Percentiles rank a stretch among this genome's conserved stretches.
These are phyloP conservation scores for Omphaloscelis lunosa DNA, from an alignment of 2,888 invertebrate genomes.

Conservation along the genomic window DNA sequence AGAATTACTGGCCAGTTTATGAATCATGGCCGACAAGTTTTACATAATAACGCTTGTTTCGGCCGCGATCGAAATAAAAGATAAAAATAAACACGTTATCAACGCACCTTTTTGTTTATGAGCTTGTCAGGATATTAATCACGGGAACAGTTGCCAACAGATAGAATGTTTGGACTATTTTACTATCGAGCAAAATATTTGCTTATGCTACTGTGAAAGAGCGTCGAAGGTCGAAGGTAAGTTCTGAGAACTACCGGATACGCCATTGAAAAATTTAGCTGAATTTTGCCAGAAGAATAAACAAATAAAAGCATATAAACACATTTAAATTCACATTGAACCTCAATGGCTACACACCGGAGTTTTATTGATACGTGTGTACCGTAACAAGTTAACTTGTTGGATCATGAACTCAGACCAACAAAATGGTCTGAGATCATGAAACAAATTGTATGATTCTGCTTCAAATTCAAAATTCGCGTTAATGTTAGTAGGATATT, in stretches of 20 bases:
- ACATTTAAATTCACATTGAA: no score
- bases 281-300: background rate
- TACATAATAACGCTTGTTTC: constrained; percentile 73
- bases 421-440: no score
- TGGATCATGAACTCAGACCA: no score
- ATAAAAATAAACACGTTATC: constrained; percentile 69
- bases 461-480: no score
- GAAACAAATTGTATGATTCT: background rate
- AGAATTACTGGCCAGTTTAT: constrained; percentile 74
- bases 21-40: constrained; percentile 71
- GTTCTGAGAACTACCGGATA: background rate
- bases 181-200: constrained; percentile 51
- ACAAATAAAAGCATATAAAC: background rate
- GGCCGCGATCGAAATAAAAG: constrained; percentile 65
- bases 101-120: constrained; percentile 65
- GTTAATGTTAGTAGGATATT: background rate
- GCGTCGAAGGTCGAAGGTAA: background rate
- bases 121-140: constrained; percentile 63
- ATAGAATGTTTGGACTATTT: constrained; percentile 48
- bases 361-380: background rate
- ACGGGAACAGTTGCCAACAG: constrained; percentile 53
- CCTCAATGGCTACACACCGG: no score
- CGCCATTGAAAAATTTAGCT: background rate
- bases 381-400: background rate
- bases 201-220: constrained; percentile 30